A percentile compares a stretch with the other conserved stretches of the same genome.
Evolutionary conservation across 2,888 invertebrate genomes (phyloP).

Genomic region (Epistrophella euchroma): DNA sequence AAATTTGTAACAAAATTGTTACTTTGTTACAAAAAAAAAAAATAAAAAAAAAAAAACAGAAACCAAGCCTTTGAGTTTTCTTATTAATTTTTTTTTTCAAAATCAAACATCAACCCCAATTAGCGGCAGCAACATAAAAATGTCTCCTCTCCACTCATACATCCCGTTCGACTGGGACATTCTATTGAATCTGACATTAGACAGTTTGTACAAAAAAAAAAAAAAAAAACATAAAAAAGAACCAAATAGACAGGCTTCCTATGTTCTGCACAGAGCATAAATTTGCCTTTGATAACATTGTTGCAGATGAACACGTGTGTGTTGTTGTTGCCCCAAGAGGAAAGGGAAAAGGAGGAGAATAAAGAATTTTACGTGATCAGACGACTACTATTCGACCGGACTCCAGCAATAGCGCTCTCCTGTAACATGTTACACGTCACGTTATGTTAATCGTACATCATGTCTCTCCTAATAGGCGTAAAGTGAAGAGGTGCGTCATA

Average conservation of each 20-base stretch:
- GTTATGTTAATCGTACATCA: constrained; percentile 73
- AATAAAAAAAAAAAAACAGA: not conserved
- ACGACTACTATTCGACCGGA: constrained; percentile 40
- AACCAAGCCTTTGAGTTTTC: constrained; percentile 28
- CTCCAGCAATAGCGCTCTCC: constrained; percentile 48
- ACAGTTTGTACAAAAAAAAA: constrained; percentile 27
- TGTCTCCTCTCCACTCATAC: constrained; percentile 62
- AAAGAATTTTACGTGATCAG: constrained; percentile 55
- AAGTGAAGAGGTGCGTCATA: constrained; percentile 65
- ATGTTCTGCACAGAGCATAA: constrained; percentile 5
- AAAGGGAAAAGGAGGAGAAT: constrained; percentile 29
- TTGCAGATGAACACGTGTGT: constrained; percentile 64
- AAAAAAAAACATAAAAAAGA: not conserved
- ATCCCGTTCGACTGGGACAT: constrained; percentile 37
- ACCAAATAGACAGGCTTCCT: constrained; percentile 9
- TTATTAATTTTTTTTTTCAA: not conserved
- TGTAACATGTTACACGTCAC: constrained; percentile 73
- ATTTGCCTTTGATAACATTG: constrained; percentile 50
- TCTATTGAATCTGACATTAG: constrained; percentile 64
- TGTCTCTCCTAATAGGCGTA: constrained; percentile 71
- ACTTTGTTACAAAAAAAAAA: constrained; percentile 7
- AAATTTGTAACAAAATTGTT: constrained; percentile 14
- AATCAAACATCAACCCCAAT: constrained; percentile 65
- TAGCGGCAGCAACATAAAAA: constrained; percentile 56
- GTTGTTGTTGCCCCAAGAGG: not conserved